These are phyloP conservation scores for Drosophila ochracea DNA, from an alignment of 2,888 invertebrate species.

Conservation along the genomic window DNA sequence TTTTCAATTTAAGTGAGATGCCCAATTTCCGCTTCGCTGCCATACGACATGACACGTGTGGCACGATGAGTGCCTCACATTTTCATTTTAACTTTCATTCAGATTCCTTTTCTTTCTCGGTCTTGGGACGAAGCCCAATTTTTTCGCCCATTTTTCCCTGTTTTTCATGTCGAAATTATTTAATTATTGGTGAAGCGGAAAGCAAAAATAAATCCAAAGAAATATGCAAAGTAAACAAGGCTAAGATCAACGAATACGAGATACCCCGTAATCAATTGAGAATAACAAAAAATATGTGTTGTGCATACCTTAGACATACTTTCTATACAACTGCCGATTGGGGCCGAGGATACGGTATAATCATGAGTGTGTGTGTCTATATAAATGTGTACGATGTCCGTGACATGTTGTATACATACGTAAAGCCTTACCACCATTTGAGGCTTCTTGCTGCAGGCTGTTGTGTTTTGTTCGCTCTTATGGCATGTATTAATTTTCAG, in stretches of 20 bases:
- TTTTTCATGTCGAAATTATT: constrained; percentile 69
- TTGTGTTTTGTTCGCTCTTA: constrained; percentile 29
- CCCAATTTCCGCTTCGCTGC: constrained; percentile 43
- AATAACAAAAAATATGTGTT: background rate
- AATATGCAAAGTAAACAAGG: background rate
- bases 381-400: background rate
- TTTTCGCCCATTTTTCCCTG: constrained; percentile 22
- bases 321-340: background rate
- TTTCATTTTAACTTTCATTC: constrained; percentile 17
- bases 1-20: constrained; percentile 34
- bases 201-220: constrained; percentile 8
- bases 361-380: background rate
- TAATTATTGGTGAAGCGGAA: constrained; percentile 61
- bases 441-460: constrained; percentile 30
- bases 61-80: constrained; percentile 6
- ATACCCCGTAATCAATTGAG: constrained; percentile 6
- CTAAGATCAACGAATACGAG: background rate
- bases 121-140: constrained; percentile 2
- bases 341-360: background rate
- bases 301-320: background rate
- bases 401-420: constrained; percentile 12
- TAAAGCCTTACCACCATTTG: constrained; percentile 17
- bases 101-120: constrained; percentile 2
- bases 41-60: constrained; percentile 34
- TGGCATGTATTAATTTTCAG: constrained; percentile 66